Conservation (phyloP, 2,888 invertebrate genomes). For the Drosophila nigritarsus region DNA sequence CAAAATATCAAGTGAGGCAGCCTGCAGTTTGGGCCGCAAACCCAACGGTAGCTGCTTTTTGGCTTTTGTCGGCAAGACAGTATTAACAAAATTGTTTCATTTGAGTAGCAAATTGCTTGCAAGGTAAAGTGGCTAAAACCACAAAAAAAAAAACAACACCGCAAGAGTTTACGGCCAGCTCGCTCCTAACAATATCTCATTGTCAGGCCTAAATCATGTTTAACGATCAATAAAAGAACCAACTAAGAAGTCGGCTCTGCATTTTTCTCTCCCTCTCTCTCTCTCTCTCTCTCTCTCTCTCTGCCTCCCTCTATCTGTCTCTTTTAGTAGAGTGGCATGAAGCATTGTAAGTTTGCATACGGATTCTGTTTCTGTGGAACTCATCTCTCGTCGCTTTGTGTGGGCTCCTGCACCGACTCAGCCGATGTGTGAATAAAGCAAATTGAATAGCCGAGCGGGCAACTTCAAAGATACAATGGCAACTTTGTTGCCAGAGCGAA, state of each 20-base stretch:
- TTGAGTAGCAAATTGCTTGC: constrained; percentile 55
- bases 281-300: neutral
- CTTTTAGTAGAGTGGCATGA: neutral
- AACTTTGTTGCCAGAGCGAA: constrained; percentile 60
- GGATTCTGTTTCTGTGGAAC: constrained; percentile 65
- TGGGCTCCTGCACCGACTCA: constrained; percentile 46
- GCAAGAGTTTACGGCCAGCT: constrained; percentile 50
- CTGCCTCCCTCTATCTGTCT: neutral
- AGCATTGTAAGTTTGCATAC: constrained; percentile 30
- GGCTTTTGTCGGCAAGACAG: constrained; percentile 52
- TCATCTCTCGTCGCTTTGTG: constrained; percentile 53
- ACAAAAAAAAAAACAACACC: constrained; percentile 31
- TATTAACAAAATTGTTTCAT: constrained; percentile 70
- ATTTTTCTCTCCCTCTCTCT: neutral
- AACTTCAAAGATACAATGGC: constrained; percentile 63
- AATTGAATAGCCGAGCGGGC: constrained; percentile 63
- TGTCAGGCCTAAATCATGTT: constrained; percentile 78
- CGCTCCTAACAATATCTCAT: constrained; percentile 74
- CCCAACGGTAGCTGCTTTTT: constrained; percentile 55
- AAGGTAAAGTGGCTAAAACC: constrained; percentile 41
- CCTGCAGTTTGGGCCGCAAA: constrained; percentile 41
- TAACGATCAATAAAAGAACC: constrained; percentile 77
- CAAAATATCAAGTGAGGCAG: constrained; percentile 13
- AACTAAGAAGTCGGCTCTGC: constrained; percentile 21
- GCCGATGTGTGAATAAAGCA: constrained; percentile 56